phyloP scores from a whole-genome alignment of 1,140 invertebrate genomes.

The Phymorhynchus buccinoides region DNA sequence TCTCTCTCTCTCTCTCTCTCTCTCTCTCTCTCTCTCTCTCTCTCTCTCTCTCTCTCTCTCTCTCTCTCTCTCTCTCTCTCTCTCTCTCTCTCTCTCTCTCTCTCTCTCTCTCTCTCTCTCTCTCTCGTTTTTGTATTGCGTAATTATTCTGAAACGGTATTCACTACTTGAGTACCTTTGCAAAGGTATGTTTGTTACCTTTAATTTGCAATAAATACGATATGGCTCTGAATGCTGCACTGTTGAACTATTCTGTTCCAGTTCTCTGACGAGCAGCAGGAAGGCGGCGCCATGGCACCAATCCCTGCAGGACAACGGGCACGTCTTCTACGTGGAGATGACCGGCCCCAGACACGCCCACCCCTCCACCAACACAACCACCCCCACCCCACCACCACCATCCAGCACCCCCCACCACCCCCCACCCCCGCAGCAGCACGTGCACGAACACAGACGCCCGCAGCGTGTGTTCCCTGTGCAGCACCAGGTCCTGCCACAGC shows the following conservation, averaged over 20 bases:
- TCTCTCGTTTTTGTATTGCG: not conserved
- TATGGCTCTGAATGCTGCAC: too few relatives aligned
- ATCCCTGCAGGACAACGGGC: conserved; percentile 49
- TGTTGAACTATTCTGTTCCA: conserved; percentile 7
- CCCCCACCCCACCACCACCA: not conserved
- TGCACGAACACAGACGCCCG: conserved; percentile 9
- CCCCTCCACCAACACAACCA: not conserved
- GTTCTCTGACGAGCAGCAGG: conserved; percentile 14
- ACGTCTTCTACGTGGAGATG: conserved; percentile 56
- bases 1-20: not conserved
- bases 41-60: not conserved
- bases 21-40: not conserved
- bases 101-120: not conserved
- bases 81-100: conserved; percentile 31
- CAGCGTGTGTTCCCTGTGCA: conserved; percentile 37
- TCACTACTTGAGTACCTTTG: too few relatives aligned
- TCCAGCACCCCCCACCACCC: not conserved
- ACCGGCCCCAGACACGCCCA: conserved; percentile 9
- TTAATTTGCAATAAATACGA: too few relatives aligned
- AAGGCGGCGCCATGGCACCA: conserved; percentile 45
- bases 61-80: conserved; percentile 22
- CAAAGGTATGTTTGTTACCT: too few relatives aligned
- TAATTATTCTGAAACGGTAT: too few relatives aligned
- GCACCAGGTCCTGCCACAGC: conserved; percentile 26
- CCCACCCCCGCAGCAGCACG: not conserved